Conservation (phyloP, 2,113 vertebrate genomes). For the Podiceps cristatus region DNA sequence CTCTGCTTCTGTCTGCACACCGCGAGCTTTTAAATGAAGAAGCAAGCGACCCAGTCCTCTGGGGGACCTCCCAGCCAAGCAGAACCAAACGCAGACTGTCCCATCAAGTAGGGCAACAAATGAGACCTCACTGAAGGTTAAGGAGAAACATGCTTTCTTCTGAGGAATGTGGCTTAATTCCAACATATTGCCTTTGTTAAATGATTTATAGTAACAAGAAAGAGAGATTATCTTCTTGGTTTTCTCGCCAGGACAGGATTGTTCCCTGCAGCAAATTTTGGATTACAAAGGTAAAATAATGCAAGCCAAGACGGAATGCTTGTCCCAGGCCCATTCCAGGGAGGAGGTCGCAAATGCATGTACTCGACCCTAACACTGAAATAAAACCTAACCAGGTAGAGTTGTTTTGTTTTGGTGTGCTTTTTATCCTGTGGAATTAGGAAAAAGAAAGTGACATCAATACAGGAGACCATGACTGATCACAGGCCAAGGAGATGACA, state of each 20-base stretch:
- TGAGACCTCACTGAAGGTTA: background rate
- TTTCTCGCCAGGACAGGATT: background rate
- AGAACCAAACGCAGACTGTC: background rate
- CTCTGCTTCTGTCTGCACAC: background rate
- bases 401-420: no score
- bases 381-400: background rate
- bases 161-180: background rate
- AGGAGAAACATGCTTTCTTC: background rate
- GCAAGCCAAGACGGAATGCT: background rate
- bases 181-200: background rate
- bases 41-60: background rate
- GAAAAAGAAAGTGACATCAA: background rate
- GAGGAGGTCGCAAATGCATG: background rate
- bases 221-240: background rate
- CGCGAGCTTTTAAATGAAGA: background rate
- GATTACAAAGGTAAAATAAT: background rate
- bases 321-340: background rate
- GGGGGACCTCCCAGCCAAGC: background rate
- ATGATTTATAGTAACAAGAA: background rate
- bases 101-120: background rate
- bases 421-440: background rate
- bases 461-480: background rate
- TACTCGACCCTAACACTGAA: background rate
- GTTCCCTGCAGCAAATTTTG: constrained; percentile 6
- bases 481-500: background rate